Conservation (phyloP, 1,140 invertebrate species). For the Ephestia elutella region DNA sequence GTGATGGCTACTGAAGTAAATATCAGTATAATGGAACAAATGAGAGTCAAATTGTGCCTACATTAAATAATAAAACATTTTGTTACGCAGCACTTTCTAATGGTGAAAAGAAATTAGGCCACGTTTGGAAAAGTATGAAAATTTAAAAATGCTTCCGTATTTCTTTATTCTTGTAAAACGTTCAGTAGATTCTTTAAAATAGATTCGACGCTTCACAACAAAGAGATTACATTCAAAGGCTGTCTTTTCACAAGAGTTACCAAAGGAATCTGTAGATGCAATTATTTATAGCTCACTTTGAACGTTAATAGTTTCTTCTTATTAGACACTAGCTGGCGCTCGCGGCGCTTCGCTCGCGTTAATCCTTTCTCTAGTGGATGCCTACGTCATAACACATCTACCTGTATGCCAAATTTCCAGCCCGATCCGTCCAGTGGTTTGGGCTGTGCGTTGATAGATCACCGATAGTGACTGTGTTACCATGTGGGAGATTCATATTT, state of each 20-base stretch:
- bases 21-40: no score
- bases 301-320: not conserved
- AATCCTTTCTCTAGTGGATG: no score
- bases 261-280: not conserved
- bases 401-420: no score
- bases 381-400: no score
- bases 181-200: not conserved
- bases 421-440: no score
- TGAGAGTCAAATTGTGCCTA: no score
- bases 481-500: no score
- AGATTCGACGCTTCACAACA: not conserved
- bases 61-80: not conserved
- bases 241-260: not conserved
- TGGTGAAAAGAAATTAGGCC: not conserved
- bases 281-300: not conserved
- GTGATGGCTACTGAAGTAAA: no score
- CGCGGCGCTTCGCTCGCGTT: no score
- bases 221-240: not conserved
- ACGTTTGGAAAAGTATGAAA: not conserved
- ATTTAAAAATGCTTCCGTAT: not conserved
- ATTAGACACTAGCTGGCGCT: no score
- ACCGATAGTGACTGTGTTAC: no score
- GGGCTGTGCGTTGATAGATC: no score
- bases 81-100: not conserved
- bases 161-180: not conserved